Conservation (phyloP, 2,888 invertebrate genomes). For the Germaria angustata region DNA sequence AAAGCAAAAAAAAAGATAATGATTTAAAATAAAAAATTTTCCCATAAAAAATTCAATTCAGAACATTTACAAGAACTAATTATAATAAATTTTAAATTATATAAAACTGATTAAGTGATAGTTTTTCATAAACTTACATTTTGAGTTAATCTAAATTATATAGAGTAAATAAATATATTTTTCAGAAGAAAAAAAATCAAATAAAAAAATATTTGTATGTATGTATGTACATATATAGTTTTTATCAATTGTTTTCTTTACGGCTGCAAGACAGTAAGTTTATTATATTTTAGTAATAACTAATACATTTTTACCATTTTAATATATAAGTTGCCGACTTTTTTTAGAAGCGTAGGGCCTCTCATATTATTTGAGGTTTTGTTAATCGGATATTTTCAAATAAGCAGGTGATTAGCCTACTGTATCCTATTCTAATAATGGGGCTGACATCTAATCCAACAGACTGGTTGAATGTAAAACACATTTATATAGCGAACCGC, state of each 20-base stretch:
- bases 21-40: no score
- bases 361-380: no score
- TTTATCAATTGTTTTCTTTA: not conserved
- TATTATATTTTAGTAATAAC: not conserved
- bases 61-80: conserved; percentile 3
- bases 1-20: not conserved
- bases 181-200: conserved; percentile 25
- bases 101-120: conserved; percentile 41
- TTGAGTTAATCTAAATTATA: conserved; percentile 48
- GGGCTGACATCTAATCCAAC: no score
- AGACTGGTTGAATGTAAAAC: no score
- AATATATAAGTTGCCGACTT: no score
- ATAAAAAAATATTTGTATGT: not conserved
- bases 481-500: no score
- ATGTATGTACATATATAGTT: conserved; percentile 40
- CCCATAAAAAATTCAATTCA: no score
- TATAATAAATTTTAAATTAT: conserved; percentile 24
- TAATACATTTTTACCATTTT: no score
- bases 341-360: no score
- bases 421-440: no score
- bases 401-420: no score
- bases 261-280: conserved; percentile 37
- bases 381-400: no score
- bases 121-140: conserved; percentile 30
- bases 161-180: conserved; percentile 45